Evolutionary conservation across 2,113 vertebrate genomes (phyloP), one percentile per base, ranked within the genome.

Genomic region (Probosciger aterrimus): DNA sequence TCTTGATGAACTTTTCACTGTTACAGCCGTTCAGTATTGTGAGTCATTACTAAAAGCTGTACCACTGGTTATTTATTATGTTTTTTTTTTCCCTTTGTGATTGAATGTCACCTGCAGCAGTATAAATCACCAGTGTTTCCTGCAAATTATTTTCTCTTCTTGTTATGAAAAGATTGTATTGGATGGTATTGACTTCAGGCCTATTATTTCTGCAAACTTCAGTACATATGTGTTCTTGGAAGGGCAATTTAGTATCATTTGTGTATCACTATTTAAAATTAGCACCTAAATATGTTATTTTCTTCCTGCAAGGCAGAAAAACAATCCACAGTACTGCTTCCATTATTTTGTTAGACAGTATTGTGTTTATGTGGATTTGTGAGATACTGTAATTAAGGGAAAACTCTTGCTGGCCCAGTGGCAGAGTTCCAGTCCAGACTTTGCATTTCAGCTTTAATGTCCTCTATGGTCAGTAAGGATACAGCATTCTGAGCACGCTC

Each of bases 221-320:
- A 88, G 22, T 82, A 50, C 18, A 9, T 15, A 8, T 0, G 0
- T 1, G 0, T 57, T 74, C 37, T 55, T 59, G 18, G 22, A 63
- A 86, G 43, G 33, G 39, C 88, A 47, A 60, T 33, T 4, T 8
- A 6, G 18, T 73, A 12, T 35, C 9, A 33, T 57, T 90, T 69
- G 18, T 69, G 7, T 53, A 37, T 43, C 5, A 4, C 27, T 71
- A 13, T 78, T 90, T 79, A 39, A 74, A 84, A 44, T 62, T 23
- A 43, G 14, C 25, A 31, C 39, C 52, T 87, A 39, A 46, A 41
- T 11, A 4, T 11, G 7, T 37, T 69, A 31, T 28, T 90, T 87
- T 47, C 35, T 43, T 76, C 18, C 57, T 64, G 16, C 52, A 60
- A 75, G 43, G 53, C 31, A 62, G 37, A 27, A 82, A 30, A 86